These are phyloP conservation scores for Xenotilapia longispinis DNA, from an alignment of 2,113 vertebrate species.

Conservation along the genomic window DNA sequence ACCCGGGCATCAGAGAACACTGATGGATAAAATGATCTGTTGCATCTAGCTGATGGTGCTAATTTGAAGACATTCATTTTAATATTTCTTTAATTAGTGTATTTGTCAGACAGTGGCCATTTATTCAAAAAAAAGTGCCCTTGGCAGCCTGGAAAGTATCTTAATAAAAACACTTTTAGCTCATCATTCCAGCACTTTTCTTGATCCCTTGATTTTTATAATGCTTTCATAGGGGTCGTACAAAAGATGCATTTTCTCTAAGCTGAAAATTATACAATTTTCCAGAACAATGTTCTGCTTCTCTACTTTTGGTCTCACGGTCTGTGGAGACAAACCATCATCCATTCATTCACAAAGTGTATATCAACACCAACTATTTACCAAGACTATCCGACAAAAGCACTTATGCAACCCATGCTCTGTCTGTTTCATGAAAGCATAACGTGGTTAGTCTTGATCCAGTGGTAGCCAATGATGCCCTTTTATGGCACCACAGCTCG, in stretches of 20 bases:
- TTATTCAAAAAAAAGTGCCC: not conserved
- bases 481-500: conserved; percentile 5
- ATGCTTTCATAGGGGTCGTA: not conserved
- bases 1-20: not conserved
- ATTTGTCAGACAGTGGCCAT: not conserved
- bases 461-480: conserved; percentile 11
- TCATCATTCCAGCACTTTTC: not conserved
- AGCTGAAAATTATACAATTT: not conserved
- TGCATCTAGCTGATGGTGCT: not conserved
- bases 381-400: not conserved
- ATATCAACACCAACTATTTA: not conserved
- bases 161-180: not conserved
- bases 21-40: not conserved
- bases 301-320: not conserved
- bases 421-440: not conserved
- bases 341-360: not conserved
- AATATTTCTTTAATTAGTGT: not conserved
- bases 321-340: not conserved
- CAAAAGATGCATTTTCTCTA: not conserved
- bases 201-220: not conserved
- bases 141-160: not conserved
- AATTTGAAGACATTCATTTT: not conserved
- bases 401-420: not conserved
- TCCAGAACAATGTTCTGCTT: not conserved
- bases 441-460: conserved; percentile 10